Evolutionary conservation across 2,797 vertebrate genomes (phyloP), one percentile per base, ranked within the genome.

Genomic region (Chanos chanos): DNA sequence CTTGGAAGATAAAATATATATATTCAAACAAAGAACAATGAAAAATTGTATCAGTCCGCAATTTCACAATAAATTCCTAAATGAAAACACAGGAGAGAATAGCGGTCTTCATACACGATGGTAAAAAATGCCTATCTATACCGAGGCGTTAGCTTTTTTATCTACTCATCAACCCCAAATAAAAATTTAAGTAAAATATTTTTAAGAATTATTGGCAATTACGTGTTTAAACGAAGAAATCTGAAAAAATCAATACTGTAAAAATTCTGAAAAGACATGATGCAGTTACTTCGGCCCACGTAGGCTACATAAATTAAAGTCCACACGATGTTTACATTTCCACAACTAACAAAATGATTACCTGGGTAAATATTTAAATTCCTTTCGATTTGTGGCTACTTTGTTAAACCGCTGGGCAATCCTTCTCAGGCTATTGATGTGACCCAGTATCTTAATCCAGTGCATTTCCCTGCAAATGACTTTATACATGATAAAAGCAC

Each of bases 401-500:
- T 81, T 81, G 82, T 85, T 76, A 77, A 82, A 62, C 71, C 77
- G 56, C 74, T 77, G 75, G 82, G 77, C 82, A 77, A 74, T 70
- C 81, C 31, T 72, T 62, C 74, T 76, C 78, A 68, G 73, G 73
- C 76, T 74, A 77, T 84, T 81, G 81, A 82, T 68, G 73, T 73
- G 76, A 75, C 72, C 18, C 69, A 19, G 74, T 57, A 66, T 71
- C 72, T 73, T 89, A 89, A 92, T 91, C 88, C 85, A 77, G 77
- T 77, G 77, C 84, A 85, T 87, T 87, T 88, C 87, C 85, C 88
- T 87, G 82, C 85, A 89, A 89, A 88, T 83, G 86, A 79, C 75
- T 74, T 64, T 76, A 62, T 87, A 85, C 86, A 90, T 88, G 82
- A 87, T 83, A 91, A 88, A 84, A 68, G 80, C 52, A 68, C 67